Evolutionary conservation across 2,888 invertebrate genomes (phyloP), one percentile per base, ranked within the genome.

Genomic region (Apotomis turbidana): DNA sequence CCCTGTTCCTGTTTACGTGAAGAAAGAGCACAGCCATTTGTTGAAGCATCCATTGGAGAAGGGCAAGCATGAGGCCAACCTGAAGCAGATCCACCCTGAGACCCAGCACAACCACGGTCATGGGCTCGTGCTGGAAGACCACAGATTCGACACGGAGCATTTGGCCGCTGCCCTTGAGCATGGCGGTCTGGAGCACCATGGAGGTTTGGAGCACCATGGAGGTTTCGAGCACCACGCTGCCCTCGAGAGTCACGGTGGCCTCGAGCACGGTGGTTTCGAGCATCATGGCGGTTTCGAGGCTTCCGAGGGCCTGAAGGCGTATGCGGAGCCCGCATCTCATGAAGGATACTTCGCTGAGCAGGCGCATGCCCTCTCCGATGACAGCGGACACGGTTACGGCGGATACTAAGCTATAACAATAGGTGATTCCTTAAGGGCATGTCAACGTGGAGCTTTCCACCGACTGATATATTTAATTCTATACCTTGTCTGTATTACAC

Each of bases 1-100:
- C 80, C 94, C 96, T 0, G 95, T 96, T 0, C 96, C 96, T 1
- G 95, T 95, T 0, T 95, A 95, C 86, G 93, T 95, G 5, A 95
- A 95, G 89, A 95, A 95, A 79, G 95, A 95, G 80, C 94, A 95
- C 86, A 94, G 94, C 78, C 95, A 96, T 83, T 87, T 95, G 73
- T 82, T 95, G 4, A 94, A 95, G 79, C 95, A 96, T 79, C 95
- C 95, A 4, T 87, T 96, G 69, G 95, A 95, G 80, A 94, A 95
- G 78, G 95, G 95, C 64, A 94, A 94, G 77, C 94, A 93, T 78
- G 95, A 95, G 79, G 94, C 94, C 76, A 94, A 94, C 80, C 82
- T 95, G 79, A 95, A 95, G 80, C 90, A 90, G 75, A 89, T 95
- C 78, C 95, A 95, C 81, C 95, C 95, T 3, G 94, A 95, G 84